Percentiles rank a stretch among this genome's conserved stretches.
These are phyloP conservation scores for Formicarius rufipectus DNA, from an alignment of 2,113 vertebrate genomes.

Conservation along the genomic window DNA sequence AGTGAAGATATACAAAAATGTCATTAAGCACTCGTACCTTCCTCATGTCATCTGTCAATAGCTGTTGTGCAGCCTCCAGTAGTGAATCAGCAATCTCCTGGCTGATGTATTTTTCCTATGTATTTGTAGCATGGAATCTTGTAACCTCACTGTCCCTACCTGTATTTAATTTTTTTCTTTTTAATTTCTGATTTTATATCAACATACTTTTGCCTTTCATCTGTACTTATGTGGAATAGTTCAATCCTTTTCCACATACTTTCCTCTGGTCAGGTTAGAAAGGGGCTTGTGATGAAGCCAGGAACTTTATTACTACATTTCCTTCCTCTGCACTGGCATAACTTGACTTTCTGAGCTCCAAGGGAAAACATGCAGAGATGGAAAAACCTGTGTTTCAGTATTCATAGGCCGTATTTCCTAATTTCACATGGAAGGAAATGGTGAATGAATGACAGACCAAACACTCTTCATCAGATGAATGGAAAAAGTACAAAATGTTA, in stretches of 20 bases:
- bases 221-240: neutral
- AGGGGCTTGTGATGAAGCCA: neutral
- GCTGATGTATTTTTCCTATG: neutral
- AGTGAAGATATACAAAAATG: neutral
- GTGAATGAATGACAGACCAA: neutral
- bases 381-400: neutral
- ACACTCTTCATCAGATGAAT: neutral
- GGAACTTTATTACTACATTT: neutral
- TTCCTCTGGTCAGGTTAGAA: neutral
- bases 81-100: neutral
- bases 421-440: neutral
- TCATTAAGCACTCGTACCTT: neutral
- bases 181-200: neutral
- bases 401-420: neutral
- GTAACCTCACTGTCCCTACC: neutral
- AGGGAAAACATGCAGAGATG: neutral
- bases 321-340: neutral
- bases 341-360: neutral
- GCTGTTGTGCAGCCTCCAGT: neutral
- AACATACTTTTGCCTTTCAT: neutral
- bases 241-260: neutral
- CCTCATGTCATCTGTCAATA: accelerated
- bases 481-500: neutral
- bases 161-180: neutral
- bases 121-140: neutral